Percentiles rank a stretch among this genome's conserved stretches.
phyloP scores from a whole-genome alignment of 2,797 vertebrate species.

The Netta rufina region DNA sequence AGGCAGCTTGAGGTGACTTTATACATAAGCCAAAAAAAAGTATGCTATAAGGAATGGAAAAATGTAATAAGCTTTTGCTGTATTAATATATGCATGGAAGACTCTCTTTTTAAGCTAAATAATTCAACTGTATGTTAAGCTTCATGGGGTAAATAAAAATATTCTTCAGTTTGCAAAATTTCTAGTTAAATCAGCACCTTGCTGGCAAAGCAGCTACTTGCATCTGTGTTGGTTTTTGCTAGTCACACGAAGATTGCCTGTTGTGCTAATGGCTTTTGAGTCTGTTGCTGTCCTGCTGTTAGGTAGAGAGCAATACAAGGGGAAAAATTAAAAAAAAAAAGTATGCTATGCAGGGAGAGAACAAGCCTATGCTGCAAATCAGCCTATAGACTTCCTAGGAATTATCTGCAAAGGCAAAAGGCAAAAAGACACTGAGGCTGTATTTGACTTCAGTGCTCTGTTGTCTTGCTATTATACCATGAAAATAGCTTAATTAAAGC shows the following conservation, averaged over 20 bases:
- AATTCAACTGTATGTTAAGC: not conserved
- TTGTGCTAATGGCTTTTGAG: not conserved
- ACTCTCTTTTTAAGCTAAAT: not conserved
- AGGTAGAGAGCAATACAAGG: not conserved
- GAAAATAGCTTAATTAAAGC: not conserved
- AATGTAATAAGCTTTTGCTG: not conserved
- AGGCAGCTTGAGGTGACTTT: slow-evolving; percentile 16
- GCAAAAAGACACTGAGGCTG: not conserved
- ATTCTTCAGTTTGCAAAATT: not conserved
- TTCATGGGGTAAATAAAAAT: not conserved
- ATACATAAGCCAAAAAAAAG: not conserved
- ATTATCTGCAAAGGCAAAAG: not conserved
- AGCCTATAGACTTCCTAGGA: not conserved
- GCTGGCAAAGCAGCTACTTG: not conserved
- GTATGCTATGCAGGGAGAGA: not conserved
- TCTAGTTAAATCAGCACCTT: not conserved
- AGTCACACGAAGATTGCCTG: not conserved
- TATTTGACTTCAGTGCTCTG: not conserved
- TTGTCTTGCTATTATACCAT: not conserved
- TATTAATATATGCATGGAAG: not conserved
- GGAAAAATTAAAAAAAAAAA: not conserved
- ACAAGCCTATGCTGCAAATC: not conserved
- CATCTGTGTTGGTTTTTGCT: not conserved
- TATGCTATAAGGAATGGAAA: not conserved
- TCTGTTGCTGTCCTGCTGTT: not conserved